Evolutionary conservation across 2,113 vertebrate species (phyloP).

Genomic region (Athene cunicularia): DNA sequence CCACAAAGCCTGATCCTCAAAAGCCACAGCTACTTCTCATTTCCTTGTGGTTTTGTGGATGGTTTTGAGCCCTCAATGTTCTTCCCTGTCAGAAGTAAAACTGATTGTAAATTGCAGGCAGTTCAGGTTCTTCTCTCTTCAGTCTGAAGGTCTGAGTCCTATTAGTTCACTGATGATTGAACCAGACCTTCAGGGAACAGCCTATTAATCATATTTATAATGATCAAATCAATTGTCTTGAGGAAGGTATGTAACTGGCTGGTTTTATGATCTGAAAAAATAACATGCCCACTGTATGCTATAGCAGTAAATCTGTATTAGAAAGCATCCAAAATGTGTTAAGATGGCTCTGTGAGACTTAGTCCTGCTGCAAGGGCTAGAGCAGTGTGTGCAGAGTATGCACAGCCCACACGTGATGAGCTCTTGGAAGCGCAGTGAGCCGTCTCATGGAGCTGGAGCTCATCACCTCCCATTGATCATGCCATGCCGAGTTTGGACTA

Average conservation of each 20-base stretch:
- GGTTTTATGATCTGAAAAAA: background rate
- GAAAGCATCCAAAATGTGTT: background rate
- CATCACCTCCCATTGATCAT: background rate
- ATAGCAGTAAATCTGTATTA: background rate
- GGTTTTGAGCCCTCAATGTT: background rate
- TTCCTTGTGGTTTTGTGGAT: background rate
- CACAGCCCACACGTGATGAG: rapidly evolving
- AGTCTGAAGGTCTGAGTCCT: rapidly evolving
- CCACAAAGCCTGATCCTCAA: background rate
- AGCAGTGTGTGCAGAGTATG: rapidly evolving
- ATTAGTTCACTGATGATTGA: rapidly evolving
- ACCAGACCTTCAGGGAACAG: background rate
- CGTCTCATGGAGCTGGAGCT: background rate
- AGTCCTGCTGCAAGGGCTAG: background rate
- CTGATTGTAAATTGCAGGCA: background rate
- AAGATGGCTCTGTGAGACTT: background rate
- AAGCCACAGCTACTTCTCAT: conserved; percentile 12
- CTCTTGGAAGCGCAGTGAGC: background rate
- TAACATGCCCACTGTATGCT: background rate
- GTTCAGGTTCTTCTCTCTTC: background rate
- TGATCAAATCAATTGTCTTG: background rate
- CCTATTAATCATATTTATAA: background rate
- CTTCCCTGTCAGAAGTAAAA: background rate
- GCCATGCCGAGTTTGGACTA: background rate
- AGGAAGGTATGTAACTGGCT: background rate